phyloP scores from a whole-genome alignment of 2,888 invertebrate genomes.

The Euphydryas editha region DNA sequence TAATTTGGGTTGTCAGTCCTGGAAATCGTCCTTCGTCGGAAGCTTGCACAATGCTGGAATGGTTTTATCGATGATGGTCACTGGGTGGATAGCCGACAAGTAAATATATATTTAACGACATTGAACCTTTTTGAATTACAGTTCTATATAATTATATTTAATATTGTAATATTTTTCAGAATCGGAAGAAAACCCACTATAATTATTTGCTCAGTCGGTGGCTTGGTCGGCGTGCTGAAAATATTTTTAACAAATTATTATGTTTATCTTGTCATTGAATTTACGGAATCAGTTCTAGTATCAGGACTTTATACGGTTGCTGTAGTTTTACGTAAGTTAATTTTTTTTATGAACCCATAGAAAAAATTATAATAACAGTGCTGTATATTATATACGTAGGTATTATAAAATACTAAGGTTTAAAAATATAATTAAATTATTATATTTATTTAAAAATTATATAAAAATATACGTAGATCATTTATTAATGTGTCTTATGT shows the following conservation, averaged over 20 bases:
- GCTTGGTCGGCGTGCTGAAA: conserved; percentile 62
- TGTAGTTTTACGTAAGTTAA: conserved; percentile 64
- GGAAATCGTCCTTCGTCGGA: conserved; percentile 82
- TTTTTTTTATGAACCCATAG: background rate
- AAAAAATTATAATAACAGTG: background rate
- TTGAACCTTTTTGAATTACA: background rate
- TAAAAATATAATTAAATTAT: no score
- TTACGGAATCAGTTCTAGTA: conserved; percentile 65
- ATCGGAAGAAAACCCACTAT: conserved; percentile 68
- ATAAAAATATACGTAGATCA: no score
- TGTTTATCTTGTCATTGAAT: conserved; percentile 61
- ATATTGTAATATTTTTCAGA: conserved; percentile 49
- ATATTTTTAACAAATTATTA: conserved; percentile 62
- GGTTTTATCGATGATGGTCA: conserved; percentile 83
- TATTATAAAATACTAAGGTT: no score
- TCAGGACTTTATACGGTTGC: conserved; percentile 70
- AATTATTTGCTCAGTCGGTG: conserved; percentile 64
- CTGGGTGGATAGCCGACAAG: conserved; percentile 86
- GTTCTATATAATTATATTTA: background rate
- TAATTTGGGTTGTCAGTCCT: conserved; percentile 69
- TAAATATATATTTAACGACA: conserved; percentile 39
- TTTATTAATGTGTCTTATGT: no score
- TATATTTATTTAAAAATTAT: no score
- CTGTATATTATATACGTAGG: no score
- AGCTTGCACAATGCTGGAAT: conserved; percentile 86